phyloP scores from a whole-genome alignment of 1,140 invertebrate genomes.

The Homarus americanus region DNA sequence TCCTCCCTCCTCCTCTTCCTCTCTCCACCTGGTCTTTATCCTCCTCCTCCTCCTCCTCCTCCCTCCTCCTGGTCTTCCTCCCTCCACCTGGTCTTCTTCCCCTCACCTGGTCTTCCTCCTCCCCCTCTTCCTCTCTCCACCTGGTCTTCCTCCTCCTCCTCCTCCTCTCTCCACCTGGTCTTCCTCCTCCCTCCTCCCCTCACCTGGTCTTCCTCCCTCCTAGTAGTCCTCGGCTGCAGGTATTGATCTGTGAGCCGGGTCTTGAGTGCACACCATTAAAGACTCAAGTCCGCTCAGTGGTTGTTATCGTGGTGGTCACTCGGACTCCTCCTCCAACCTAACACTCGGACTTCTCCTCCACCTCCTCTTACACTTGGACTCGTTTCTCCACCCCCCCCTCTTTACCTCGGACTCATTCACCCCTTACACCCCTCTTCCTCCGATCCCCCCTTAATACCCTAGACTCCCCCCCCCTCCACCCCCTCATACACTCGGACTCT shows the following conservation, averaged over 20 bases:
- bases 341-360: no score
- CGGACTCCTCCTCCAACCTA: neutral
- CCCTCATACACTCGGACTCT: neutral
- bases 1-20: neutral
- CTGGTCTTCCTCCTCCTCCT: neutral
- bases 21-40: no score
- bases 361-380: no score
- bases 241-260: conserved; percentile 25
- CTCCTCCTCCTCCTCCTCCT: conserved; percentile 5
- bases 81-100: neutral
- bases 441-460: no score
- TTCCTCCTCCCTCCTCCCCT: neutral
- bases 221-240: conserved; percentile 32
- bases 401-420: no score
- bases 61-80: neutral
- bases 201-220: conserved; percentile 10
- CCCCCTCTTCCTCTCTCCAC: neutral
- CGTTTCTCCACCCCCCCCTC: no score
- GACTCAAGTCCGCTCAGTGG: conserved; percentile 19
- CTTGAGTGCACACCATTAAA: conserved; percentile 31
- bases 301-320: conserved; percentile 6
- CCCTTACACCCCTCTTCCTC: no score
- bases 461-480: no score
- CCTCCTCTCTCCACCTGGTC: neutral
- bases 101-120: neutral